Conservation (phyloP, 2,113 vertebrate species). For the Mastomys coucha region DNA sequence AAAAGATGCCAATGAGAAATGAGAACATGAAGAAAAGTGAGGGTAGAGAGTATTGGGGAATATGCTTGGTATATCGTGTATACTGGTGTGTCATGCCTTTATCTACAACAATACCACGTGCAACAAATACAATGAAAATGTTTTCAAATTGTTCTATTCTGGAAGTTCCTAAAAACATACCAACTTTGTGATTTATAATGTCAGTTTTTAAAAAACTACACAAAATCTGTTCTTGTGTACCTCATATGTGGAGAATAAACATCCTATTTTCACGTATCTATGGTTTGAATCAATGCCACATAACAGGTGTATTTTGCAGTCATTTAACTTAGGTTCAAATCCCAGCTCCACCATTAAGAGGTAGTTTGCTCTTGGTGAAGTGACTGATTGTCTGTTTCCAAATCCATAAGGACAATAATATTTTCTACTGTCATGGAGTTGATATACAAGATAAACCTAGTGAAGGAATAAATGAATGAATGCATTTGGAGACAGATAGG, state of each 20-base stretch:
- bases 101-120: background rate
- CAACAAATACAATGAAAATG: background rate
- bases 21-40: background rate
- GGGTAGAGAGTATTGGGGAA: background rate
- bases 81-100: background rate
- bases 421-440: conserved; percentile 12
- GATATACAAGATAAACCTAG: background rate
- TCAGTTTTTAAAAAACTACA: background rate
- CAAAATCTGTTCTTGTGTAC: background rate
- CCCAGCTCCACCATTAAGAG: background rate
- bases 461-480: conserved; percentile 14
- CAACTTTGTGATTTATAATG: background rate
- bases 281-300: background rate
- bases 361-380: background rate
- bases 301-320: background rate
- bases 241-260: background rate
- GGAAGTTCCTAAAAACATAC: background rate
- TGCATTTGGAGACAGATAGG: background rate
- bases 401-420: background rate
- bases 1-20: background rate
- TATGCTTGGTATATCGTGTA: background rate
- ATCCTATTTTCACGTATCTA: background rate
- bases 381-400: background rate
- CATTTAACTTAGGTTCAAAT: background rate
- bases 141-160: background rate